These are phyloP conservation scores for Colistium nudipinnis DNA, from an alignment of 2,113 vertebrate genomes.

Conservation along the genomic window DNA sequence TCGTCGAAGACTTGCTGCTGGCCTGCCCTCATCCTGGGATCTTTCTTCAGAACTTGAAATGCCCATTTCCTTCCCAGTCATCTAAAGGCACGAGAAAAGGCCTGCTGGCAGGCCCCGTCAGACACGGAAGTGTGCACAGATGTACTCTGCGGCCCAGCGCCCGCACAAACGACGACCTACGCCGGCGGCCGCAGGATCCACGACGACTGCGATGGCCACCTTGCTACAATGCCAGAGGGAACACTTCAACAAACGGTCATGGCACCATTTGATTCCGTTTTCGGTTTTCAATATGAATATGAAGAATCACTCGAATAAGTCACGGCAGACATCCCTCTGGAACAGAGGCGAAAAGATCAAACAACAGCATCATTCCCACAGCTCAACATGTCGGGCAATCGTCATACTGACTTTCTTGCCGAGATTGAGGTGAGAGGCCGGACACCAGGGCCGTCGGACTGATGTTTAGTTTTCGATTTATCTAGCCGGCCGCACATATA, in stretches of 20 bases:
- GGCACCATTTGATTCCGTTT: neutral
- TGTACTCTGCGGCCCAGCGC: constrained; percentile 15
- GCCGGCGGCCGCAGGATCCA: constrained; percentile 10
- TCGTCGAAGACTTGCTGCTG: constrained; percentile 1
- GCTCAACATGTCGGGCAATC: neutral
- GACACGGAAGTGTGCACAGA: constrained; percentile 14
- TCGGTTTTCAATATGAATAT: constrained; percentile 12
- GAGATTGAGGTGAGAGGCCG: neutral
- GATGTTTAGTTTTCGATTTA: neutral
- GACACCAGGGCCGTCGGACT: no score
- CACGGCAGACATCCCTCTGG: neutral
- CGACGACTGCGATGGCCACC: constrained; percentile 8
- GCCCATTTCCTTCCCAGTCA: constrained; percentile 25
- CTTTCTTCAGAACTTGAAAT: constrained; percentile 12
- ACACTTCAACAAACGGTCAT: neutral
- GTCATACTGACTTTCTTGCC: neutral
- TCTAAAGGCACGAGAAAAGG: constrained; percentile 53
- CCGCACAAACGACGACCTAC: constrained; percentile 18
- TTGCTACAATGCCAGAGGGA: neutral
- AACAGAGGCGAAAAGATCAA: neutral
- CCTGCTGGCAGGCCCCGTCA: constrained; percentile 11
- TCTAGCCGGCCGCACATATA: neutral
- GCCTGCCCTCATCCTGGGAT: neutral
- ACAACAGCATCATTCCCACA: constrained; percentile 11
- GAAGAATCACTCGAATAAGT: neutral